A percentile compares a stretch with the other conserved stretches of the same genome.
phyloP scores from a whole-genome alignment of 35 echinoderm and acorn worm genomes.

The Ophiothrix spiculata region DNA sequence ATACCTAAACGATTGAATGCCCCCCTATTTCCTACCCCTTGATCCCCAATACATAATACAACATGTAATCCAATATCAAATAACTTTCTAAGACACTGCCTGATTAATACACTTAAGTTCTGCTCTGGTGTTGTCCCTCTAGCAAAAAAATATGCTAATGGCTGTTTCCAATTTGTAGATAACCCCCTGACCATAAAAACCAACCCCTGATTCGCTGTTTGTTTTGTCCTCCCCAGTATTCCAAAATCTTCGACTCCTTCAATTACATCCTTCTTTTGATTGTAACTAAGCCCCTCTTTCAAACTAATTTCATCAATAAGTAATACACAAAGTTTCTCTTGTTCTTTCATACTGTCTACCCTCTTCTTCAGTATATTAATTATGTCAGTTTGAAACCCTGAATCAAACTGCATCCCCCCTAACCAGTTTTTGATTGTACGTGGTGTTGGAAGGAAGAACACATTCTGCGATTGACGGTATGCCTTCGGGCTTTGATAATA shows the following conservation, averaged over 20 bases:
- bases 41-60: background rate
- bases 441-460: background rate
- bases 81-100: background rate
- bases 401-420: background rate
- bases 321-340: background rate
- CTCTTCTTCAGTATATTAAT: background rate
- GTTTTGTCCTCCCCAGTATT: background rate
- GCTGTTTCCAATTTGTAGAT: background rate
- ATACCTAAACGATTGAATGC: background rate
- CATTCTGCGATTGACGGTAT: background rate
- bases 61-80: background rate
- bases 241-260: conserved; percentile 10
- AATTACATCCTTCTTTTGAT: background rate
- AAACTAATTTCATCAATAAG: background rate
- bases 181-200: conserved; percentile 11
- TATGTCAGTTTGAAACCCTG: background rate
- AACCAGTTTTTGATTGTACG: background rate
- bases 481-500: background rate
- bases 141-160: background rate
- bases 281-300: background rate
- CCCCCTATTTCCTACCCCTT: background rate
- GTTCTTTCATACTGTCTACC: background rate
- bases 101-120: background rate
- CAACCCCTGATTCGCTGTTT: background rate
- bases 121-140: background rate